Conservation (phyloP, 2,113 vertebrate species). For the Mobula hypostoma region DNA sequence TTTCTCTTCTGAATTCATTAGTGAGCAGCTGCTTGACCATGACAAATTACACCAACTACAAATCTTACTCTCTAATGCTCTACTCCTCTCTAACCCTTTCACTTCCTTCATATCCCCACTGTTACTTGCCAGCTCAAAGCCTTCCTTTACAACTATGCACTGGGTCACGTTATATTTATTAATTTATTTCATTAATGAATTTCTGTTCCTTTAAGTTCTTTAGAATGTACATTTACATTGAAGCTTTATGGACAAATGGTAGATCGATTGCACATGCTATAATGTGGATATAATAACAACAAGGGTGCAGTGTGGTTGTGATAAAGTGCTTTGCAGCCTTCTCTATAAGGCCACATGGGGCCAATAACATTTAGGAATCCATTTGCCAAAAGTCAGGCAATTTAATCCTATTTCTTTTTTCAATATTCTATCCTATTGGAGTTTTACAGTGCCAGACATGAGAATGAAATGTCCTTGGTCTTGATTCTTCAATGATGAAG, state of each 20-base stretch:
- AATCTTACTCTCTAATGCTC: background rate
- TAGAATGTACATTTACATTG: background rate
- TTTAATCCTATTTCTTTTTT: background rate
- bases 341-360: background rate
- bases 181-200: background rate
- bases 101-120: background rate
- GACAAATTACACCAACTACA: background rate
- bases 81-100: background rate
- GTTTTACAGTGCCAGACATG: background rate
- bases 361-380: background rate
- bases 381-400: background rate
- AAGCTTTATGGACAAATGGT: background rate
- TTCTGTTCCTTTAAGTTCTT: background rate
- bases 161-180: background rate
- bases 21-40: slow-evolving; percentile 4
- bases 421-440: background rate
- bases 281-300: background rate
- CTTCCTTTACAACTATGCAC: background rate
- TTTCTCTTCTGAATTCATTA: background rate
- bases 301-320: background rate
- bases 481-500: background rate
- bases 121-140: background rate
- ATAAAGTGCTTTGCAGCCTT: background rate
- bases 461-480: background rate
- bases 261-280: background rate